Evolutionary conservation across 2,888 invertebrate genomes (phyloP).

Genomic region (Trissoscelio sp.): DNA sequence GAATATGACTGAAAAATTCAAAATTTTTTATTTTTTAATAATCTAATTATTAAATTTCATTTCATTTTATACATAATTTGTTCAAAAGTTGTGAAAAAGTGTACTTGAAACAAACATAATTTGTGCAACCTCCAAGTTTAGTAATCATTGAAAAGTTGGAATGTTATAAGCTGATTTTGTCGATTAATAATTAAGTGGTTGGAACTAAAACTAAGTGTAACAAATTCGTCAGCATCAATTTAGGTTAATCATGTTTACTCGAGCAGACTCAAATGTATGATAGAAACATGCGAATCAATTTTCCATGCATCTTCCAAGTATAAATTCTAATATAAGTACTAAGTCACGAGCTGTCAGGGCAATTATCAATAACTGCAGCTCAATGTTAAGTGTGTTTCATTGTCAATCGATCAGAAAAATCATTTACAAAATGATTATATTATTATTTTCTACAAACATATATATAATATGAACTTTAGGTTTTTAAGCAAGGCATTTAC

Average conservation of each 20-base stretch:
- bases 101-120: not conserved
- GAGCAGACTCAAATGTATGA: conserved; percentile 14
- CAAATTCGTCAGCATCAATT: conserved; percentile 16
- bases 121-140: not conserved
- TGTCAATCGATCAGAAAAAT: no score
- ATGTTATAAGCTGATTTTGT: no score
- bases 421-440: no score
- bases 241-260: conserved; percentile 38
- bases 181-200: not conserved
- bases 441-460: no score
- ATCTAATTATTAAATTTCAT: not conserved
- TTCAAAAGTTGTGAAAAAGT: no score
- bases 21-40: no score
- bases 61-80: no score
- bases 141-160: not conserved
- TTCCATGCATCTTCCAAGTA: conserved; percentile 18
- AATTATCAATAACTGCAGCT: conserved; percentile 39
- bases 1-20: no score
- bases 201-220: no score
- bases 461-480: no score
- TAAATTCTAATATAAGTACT: conserved; percentile 50
- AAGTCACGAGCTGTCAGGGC: conserved; percentile 42
- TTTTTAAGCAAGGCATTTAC: no score
- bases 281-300: conserved; percentile 47
- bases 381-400: conserved; percentile 35